Evolutionary conservation across 1,140 invertebrate species (phyloP), one percentile per base, ranked within the genome.

Genomic region (Planococcus citri): DNA sequence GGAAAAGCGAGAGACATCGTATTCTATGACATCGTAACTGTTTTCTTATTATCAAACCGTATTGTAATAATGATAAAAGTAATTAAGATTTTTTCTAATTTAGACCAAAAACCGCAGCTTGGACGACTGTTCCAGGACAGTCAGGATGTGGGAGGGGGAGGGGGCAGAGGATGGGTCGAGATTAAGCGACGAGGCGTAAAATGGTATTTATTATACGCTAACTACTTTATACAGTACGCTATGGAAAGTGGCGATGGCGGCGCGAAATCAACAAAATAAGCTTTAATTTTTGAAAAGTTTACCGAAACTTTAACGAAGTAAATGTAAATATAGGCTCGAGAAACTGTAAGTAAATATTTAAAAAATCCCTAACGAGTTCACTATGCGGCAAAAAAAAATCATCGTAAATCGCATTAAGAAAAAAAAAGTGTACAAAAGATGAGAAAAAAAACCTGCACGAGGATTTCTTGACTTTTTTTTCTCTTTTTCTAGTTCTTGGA

Each of bases 341-440:
- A 58, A 64, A 64, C 22, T 64, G 25, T 64, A 64, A 64, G 60
- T 64, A 64, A 64, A 64, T 64, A 64, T 64, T 64, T 64, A 64
- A 64, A 64, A 58, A 64, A 24, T 25, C 22, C 60, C 60, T 64
- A 64, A 64, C 60, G 60, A 64, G 60, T 64, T 64, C 60, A 27
- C 60, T 64, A n/a, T n/a, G 60, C 60, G 60, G 60, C 60, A 64
- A 64, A 64, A n/a, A n/a, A n/a, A n/a, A n/a, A n/a, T n/a, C n/a
- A n/a, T n/a, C n/a, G 22, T 27, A 64, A 64, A 64, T 64, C 60
- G 22, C 9, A 64, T 64, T 64, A 25, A 64, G 24, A 64, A 51
- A 17, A 9, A 51, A 51, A 20, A 37, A 37, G n/a, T n/a, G 29
- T 33, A 33, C 29, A 12, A 33, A 33, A 12, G 12, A 33, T 33